Evolutionary conservation across 2,113 vertebrate genomes (phyloP), one percentile per base, ranked within the genome.

Genomic region (Syrmaticus mikado): DNA sequence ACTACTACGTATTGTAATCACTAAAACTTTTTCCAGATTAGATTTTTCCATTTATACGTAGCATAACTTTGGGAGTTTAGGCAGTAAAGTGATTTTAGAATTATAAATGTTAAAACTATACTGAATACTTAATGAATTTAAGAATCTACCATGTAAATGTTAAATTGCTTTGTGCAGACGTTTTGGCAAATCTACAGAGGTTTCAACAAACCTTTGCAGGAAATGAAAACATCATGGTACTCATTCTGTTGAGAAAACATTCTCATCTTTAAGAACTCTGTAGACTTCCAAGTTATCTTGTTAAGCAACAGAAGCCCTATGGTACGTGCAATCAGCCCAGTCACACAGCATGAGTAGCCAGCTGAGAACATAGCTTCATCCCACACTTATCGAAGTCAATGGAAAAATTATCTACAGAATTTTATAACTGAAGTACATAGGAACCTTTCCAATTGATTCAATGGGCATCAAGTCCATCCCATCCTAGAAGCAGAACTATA

Each of bases 271-370:
- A 62, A 43, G 40, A 77, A 79, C n/a, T 21, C 72, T 38, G 12
- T 6, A 5, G 46, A 90, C 90, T 94, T 92, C 83, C n/a, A 76
- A 87, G 72, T 45, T 53, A 36, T 45, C 41, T 50, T 32, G 27
- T 80, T 40, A 93, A 87, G 82, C 41, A 90, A 41, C 27, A 93
- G 80, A 83, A 95, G 71, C 19, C 20, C 30, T n/a, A 13, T 58
- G 48, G 28, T 24, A 25, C 34, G 50, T 89, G 8, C 27, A 45
- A 45, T 61, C 53, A 53, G 58, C 45, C 58, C 48, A 89, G 38
- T 57, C 57, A 74, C 12, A 57, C 38, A 86, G 32, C 41, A 11
- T 8, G 15, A 74, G 16, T 52, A 55, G 76, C 43, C 66, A 78
- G 41, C 48, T 85, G 45, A 91, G 45, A 87, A 82, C 34, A 70